Percentiles rank a stretch among this genome's conserved stretches.
These are phyloP conservation scores for Drosophila algonquin DNA, from an alignment of 2,888 invertebrate species.

Conservation along the genomic window DNA sequence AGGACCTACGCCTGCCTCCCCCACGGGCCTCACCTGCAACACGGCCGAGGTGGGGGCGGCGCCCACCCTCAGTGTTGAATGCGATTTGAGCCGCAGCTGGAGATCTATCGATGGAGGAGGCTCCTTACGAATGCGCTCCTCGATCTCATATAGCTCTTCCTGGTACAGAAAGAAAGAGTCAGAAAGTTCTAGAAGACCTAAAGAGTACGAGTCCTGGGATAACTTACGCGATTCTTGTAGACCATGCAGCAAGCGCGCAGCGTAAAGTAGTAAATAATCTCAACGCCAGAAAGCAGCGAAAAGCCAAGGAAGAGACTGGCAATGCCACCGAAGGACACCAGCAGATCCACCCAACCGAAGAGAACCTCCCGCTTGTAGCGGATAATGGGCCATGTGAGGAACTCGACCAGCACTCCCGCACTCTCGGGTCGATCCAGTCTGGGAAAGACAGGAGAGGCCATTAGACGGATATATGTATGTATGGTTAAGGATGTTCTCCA, in stretches of 20 bases:
- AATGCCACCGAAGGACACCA: constrained; percentile 86
- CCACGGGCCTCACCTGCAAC: constrained; percentile 56
- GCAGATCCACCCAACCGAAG: constrained; percentile 92
- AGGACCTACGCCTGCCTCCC: constrained; percentile 3
- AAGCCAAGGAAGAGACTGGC: constrained; percentile 87
- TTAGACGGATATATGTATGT: background rate
- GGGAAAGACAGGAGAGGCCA: background rate
- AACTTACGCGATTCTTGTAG: constrained; percentile 82
- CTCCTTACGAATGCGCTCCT: constrained; percentile 77
- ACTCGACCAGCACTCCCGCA: constrained; percentile 84
- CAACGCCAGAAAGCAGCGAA: constrained; percentile 90
- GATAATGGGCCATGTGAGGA: constrained; percentile 89
- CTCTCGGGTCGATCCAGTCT: constrained; percentile 63
- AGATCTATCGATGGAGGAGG: constrained; percentile 81
- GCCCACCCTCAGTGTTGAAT: constrained; percentile 33
- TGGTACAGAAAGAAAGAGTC: constrained; percentile 29
- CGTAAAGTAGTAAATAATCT: constrained; percentile 91
- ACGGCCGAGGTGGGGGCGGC: constrained; percentile 39
- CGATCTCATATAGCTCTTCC: constrained; percentile 82
- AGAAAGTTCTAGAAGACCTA: background rate
- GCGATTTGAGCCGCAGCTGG: constrained; percentile 65
- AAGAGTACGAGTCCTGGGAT: background rate
- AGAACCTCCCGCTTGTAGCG: constrained; percentile 91
- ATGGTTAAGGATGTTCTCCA: no score
- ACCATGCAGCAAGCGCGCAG: constrained; percentile 86